Evolutionary conservation across 1,140 invertebrate genomes (phyloP), one percentile per base, ranked within the genome.

Genomic region (Cyclina sinensis): DNA sequence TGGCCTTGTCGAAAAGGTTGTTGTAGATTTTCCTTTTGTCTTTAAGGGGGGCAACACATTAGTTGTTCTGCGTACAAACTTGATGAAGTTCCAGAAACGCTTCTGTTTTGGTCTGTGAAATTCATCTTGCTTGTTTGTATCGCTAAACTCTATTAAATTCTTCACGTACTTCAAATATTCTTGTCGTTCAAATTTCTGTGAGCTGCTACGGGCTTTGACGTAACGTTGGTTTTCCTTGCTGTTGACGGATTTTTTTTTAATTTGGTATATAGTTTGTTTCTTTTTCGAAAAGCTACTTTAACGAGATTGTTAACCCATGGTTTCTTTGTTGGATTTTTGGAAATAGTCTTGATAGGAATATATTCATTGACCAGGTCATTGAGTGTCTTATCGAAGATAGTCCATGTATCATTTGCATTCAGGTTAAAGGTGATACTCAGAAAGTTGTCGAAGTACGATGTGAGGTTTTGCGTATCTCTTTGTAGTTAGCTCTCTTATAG

Each of bases 1-100:
- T 81, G 7, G 86, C 74, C 35, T 88, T 88, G n/a, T 83, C 81
- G 1, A 51, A 18, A 70, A 62, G 59, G 12, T 62, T 18, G 16
- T 48, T 37, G 51, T 37, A 37, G n/a, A 83, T n/a, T 35, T 48
- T 35, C 18, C 78, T 54, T 81, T 81, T 81, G 78, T 81, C 43
- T 54, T 51, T 51, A 21, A 79, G 76, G 14, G 74, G 74, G 24
- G 70, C 5, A 35, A 74, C n/a, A 11, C 70, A 12, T 9, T 30
- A 74, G 70, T 39, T 32, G 35, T 74, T n/a, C 70, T 32, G 9
- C 35, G 5, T 32, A 74, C 12, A 9, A 30, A 32, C 37, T 74
- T 74, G 24, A 78, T 78, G 27, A 46, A 46, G 39, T 16, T 24
- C 74, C 74, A 78, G 24, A 78, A 78, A 16, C 27, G 14, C 24